Conservation (phyloP, 2,797 vertebrate genomes). For the Sebastes variabilis region DNA sequence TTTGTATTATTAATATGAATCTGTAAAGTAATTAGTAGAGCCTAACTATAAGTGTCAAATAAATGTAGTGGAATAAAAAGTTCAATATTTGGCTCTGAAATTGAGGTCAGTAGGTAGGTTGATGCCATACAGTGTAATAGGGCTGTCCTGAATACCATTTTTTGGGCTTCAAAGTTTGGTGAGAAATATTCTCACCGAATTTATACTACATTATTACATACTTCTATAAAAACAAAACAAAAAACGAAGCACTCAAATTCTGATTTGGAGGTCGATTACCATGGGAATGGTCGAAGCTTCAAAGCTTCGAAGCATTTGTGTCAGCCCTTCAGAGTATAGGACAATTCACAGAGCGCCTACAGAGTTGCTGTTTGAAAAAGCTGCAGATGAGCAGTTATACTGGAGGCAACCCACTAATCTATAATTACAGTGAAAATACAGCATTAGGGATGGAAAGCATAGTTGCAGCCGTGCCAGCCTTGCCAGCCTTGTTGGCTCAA, state of each 20-base stretch:
- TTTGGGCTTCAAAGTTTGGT: no score
- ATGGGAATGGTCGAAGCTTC: no score
- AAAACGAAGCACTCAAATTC: no score
- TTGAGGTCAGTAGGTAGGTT: not conserved
- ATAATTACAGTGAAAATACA: constrained; percentile 15
- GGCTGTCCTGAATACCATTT: no score
- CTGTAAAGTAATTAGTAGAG: not conserved
- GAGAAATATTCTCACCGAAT: no score
- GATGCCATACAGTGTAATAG: not conserved
- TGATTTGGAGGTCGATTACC: no score
- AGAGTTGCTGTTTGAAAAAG: not conserved
- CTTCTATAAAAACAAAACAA: no score
- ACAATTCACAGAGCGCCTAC: not conserved
- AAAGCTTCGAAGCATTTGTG: no score
- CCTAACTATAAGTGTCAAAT: not conserved
- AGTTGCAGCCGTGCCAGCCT: not conserved
- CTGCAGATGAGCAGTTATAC: not conserved
- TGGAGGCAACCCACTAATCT: not conserved
- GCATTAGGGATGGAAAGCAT: not conserved
- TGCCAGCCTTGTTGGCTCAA: not conserved
- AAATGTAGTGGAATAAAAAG: not conserved
- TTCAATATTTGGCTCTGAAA: not conserved
- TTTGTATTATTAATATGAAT: not conserved
- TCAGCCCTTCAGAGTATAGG: not conserved
- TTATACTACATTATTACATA: no score